Evolutionary conservation across 2,113 vertebrate species (phyloP).

Genomic region (Aix galericulata): DNA sequence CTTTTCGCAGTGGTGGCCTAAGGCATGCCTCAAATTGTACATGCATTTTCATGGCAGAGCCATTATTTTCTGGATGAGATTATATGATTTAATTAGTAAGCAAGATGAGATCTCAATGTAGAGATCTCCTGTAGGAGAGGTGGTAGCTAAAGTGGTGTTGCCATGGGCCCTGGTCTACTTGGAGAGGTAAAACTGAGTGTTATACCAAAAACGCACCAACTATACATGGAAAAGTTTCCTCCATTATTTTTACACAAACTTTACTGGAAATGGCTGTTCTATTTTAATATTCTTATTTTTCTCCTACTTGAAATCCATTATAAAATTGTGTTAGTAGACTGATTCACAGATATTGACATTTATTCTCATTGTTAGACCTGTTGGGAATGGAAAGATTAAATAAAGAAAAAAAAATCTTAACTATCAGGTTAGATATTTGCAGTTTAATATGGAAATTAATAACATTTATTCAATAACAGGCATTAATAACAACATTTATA

Average conservation of each 20-base stretch:
- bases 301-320: neutral
- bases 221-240: neutral
- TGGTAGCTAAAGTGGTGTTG: neutral
- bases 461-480: neutral
- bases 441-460: neutral
- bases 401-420: neutral
- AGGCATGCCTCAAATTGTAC: neutral
- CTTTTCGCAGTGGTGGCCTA: neutral
- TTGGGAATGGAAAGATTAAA: neutral
- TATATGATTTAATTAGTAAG: slow-evolving; percentile 4
- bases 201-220: neutral
- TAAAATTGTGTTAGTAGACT: neutral
- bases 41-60: neutral
- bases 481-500: neutral
- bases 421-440: neutral
- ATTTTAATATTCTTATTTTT: neutral
- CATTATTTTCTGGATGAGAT: neutral
- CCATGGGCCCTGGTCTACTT: neutral
- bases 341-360: neutral
- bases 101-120: neutral
- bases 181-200: neutral
- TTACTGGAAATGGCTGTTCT: neutral
- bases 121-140: neutral
- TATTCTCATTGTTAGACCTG: neutral
- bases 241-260: neutral